Evolutionary conservation across 92 coral and sea anemone species (phyloP), one percentile per base, ranked within the genome.

Genomic region (Ricordea florida): DNA sequence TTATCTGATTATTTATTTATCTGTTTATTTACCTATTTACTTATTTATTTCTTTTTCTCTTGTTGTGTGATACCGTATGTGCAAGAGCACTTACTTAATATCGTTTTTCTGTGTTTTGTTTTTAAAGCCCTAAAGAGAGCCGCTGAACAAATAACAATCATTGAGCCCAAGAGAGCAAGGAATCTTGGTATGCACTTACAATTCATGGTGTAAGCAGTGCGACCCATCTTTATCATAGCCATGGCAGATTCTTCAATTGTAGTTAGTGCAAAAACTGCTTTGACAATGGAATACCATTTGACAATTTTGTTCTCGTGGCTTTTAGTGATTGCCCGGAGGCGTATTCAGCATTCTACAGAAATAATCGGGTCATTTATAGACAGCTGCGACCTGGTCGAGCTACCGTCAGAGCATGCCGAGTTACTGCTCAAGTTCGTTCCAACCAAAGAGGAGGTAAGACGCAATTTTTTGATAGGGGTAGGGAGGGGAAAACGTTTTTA

Each of bases 131-230:
- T 85, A 51, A 92, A 92, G 71, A 76, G 88, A 79, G 96, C 93
- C 1, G 98, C 98, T 2, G 97, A 92, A 21, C 93, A 91, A 72
- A 94, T 94, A 55, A 89, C 89, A 8, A 80, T 94, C 8, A 76
- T 94, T 25, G 97, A 94, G n/a, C 80, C 94, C 2, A 94, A 94
- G 44, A 74, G 98, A 37, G 98, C 98, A 30, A 88, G 98, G 53
- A 94, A 94, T 63, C 89, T 94, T 13, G 98, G 98, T 94, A 83
- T 49, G 92, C 21, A 33, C 15, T 28, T 36, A 7, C 5, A 23
- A 16, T 21, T 10, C 1, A 34, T 10, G 10, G 3, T 5, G 17
- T 13, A 4, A 9, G 11, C 10, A 25, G 6, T 15, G 2, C 10
- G 16, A 2, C 57, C n/a, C n/a, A n/a, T n/a, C n/a, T n/a, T n/a